Conservation (phyloP, 2,888 invertebrate genomes). For the Pachydiplax longipennis region DNA sequence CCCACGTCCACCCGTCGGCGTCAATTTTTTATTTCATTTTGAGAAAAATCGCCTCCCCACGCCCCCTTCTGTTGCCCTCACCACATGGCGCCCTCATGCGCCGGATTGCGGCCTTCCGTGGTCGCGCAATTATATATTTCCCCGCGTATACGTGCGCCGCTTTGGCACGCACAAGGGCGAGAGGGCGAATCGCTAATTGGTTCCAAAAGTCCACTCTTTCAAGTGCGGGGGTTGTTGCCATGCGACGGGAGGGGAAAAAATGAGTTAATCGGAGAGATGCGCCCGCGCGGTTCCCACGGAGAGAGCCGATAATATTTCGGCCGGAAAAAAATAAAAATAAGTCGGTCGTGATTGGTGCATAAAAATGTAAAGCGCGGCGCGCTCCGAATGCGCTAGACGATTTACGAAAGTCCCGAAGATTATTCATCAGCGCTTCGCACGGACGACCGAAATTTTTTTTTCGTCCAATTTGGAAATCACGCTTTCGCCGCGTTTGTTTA, state of each 20-base stretch:
- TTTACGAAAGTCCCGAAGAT: not conserved
- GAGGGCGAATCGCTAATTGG: conserved; percentile 1
- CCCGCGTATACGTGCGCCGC: not conserved
- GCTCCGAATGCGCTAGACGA: not conserved
- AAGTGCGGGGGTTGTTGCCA: not conserved
- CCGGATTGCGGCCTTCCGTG: not conserved
- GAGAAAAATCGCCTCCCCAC: no score
- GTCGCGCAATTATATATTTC: not conserved
- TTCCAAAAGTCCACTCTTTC: conserved; percentile 8
- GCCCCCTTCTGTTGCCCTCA: not conserved
- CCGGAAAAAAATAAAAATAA: no score
- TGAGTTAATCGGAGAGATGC: conserved; percentile 22
- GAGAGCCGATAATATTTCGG: not conserved
- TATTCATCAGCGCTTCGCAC: not conserved
- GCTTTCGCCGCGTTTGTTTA: conserved; percentile 21
- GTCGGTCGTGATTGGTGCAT: no score
- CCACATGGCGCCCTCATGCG: not conserved
- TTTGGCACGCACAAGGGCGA: not conserved
- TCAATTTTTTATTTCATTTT: not conserved
- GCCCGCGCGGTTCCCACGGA: conserved; percentile 11
- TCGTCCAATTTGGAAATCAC: not conserved
- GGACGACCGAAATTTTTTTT: not conserved
- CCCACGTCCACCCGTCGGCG: not conserved
- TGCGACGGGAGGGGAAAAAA: not conserved
- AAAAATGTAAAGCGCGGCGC: not conserved